Percentiles rank a stretch among this genome's conserved stretches.
These are phyloP conservation scores for Diabrotica undecimpunctata DNA, from an alignment of 1,140 invertebrate genomes.

Conservation along the genomic window DNA sequence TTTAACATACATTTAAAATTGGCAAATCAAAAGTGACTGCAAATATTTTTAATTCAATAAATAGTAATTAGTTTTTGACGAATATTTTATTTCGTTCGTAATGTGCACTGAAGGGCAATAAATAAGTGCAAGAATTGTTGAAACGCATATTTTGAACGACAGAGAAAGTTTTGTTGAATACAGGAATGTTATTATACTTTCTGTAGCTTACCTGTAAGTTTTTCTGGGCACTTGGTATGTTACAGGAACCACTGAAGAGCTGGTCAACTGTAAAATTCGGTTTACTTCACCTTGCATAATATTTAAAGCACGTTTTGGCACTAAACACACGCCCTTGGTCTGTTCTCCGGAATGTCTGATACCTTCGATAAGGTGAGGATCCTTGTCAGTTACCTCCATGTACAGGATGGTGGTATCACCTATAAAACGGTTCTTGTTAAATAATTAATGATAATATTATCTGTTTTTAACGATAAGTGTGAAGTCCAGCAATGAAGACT, in stretches of 20 bases:
- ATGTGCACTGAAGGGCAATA: too few species aligned
- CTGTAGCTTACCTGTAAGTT: slow-evolving; percentile 40
- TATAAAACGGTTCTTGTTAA: slow-evolving; percentile 18
- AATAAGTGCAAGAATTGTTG: background rate
- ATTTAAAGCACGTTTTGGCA: slow-evolving; percentile 86
- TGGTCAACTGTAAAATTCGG: slow-evolving; percentile 78
- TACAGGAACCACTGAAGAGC: slow-evolving; percentile 81
- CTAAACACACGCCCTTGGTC: slow-evolving; percentile 85
- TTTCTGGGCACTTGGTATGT: slow-evolving; percentile 93
- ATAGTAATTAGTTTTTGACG: too few species aligned
- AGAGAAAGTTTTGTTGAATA: too few species aligned
- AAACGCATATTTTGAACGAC: background rate
- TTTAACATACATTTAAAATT: too few species aligned
- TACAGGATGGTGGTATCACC: slow-evolving; percentile 81
- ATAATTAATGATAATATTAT: background rate
- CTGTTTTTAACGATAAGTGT: too few species aligned
- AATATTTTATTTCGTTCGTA: too few species aligned
- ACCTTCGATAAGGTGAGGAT: slow-evolving; percentile 81
- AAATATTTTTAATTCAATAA: too few species aligned
- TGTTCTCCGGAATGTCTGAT: slow-evolving; percentile 79
- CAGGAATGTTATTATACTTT: too few species aligned
- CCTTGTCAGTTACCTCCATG: slow-evolving; percentile 79
- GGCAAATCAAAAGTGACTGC: too few species aligned
- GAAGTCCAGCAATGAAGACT: too few species aligned
- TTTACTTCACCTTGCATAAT: slow-evolving; percentile 96